Conservation (phyloP, 2,113 vertebrate genomes). For the Excalfactoria chinensis region DNA sequence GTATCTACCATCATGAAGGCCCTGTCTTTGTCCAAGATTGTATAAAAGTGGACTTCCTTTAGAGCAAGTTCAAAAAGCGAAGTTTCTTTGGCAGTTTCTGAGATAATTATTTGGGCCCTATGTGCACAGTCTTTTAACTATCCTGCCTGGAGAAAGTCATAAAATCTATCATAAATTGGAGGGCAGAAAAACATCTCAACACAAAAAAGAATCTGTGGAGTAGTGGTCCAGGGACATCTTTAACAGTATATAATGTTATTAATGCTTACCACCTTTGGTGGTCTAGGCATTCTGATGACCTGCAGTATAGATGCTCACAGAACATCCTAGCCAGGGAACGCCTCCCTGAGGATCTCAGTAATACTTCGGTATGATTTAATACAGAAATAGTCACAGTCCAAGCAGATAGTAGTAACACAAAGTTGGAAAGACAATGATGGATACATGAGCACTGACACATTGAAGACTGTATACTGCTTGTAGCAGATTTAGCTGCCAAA, state of each 20-base stretch:
- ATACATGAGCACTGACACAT: not conserved
- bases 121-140: not conserved
- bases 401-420: not conserved
- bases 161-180: accelerated
- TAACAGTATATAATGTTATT: not conserved
- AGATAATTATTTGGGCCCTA: accelerated
- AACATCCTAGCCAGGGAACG: not conserved
- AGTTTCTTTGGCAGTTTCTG: not conserved
- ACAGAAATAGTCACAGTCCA: not conserved
- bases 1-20: not conserved
- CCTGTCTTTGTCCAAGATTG: not conserved
- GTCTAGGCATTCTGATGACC: not conserved
- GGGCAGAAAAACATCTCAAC: not conserved
- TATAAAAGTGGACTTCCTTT: not conserved
- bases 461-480: not conserved
- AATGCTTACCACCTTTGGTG: not conserved
- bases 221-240: not conserved
- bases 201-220: not conserved
- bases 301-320: not conserved
- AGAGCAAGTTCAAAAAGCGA: not conserved
- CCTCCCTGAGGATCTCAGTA: not conserved
- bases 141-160: not conserved
- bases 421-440: not conserved
- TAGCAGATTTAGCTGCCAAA: not conserved
- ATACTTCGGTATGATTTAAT: not conserved